Percentiles rank a stretch among this genome's conserved stretches.
Evolutionary conservation across 2,113 vertebrate species (phyloP).

Genomic region (Callorhinus ursinus): DNA sequence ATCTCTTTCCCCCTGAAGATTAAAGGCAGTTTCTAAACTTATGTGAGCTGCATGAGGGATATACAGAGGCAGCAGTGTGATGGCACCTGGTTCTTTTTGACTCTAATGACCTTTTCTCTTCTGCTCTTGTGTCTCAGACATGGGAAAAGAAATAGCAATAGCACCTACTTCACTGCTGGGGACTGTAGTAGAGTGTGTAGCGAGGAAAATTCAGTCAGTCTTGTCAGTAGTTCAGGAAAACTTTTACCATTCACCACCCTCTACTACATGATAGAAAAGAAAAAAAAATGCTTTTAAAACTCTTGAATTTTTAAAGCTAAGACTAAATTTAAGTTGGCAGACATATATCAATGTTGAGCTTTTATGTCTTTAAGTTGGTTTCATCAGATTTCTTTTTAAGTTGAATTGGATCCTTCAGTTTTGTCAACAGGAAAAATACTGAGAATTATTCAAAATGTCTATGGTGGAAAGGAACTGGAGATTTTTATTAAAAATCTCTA

Average conservation of each 20-base stretch:
- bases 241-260: background rate
- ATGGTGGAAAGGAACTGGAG: background rate
- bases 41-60: background rate
- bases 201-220: background rate
- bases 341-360: background rate
- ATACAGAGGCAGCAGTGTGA: background rate
- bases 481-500: constrained; percentile 57
- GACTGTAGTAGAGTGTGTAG: background rate
- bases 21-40: background rate
- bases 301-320: constrained; percentile 16
- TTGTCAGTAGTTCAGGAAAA: background rate
- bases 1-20: background rate
- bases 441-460: constrained; percentile 53
- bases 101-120: background rate
- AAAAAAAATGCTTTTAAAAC: background rate
- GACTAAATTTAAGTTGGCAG: constrained; percentile 38
- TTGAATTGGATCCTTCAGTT: background rate
- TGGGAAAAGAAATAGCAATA: background rate
- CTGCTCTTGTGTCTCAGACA: background rate
- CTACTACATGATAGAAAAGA: background rate
- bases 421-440: constrained; percentile 14
- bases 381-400: constrained; percentile 2
- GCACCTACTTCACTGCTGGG: background rate
- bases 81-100: background rate
- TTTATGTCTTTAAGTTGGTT: background rate